These are phyloP conservation scores for Heptranchias perlo DNA, from an alignment of 2,113 vertebrate genomes.

Conservation along the genomic window DNA sequence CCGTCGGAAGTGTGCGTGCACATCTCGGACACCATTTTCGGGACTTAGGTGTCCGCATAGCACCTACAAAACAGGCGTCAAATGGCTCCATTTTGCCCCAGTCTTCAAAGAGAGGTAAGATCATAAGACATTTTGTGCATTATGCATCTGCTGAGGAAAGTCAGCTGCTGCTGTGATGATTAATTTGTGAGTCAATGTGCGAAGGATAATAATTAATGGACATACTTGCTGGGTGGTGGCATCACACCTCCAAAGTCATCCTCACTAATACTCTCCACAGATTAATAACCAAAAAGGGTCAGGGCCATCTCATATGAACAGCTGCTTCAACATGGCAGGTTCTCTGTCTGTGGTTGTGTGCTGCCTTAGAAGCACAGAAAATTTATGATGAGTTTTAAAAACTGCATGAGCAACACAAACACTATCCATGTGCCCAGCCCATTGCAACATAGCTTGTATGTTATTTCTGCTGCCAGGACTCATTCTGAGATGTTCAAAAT, in stretches of 20 bases:
- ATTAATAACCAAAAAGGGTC: background rate
- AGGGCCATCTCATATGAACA: background rate
- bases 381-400: background rate
- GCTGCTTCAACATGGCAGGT: background rate
- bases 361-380: background rate
- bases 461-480: background rate
- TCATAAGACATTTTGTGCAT: background rate
- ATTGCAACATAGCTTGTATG: background rate
- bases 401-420: background rate
- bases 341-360: background rate
- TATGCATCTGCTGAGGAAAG: background rate
- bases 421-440: background rate
- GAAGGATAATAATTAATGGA: constrained; percentile 25
- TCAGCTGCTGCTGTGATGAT: constrained; percentile 4
- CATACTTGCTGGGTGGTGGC: constrained; percentile 4
- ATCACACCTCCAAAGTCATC: constrained; percentile 7
- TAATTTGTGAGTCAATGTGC: background rate
- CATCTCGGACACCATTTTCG: too few relatives aligned
- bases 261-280: background rate
- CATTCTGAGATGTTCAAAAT: background rate
- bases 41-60: too few relatives aligned
- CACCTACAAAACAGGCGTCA: too few relatives aligned
- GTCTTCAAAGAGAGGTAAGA: background rate
- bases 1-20: too few relatives aligned
- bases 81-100: too few relatives aligned